phyloP scores from a whole-genome alignment of 2,113 vertebrate species.

The Taxidea taxus region DNA sequence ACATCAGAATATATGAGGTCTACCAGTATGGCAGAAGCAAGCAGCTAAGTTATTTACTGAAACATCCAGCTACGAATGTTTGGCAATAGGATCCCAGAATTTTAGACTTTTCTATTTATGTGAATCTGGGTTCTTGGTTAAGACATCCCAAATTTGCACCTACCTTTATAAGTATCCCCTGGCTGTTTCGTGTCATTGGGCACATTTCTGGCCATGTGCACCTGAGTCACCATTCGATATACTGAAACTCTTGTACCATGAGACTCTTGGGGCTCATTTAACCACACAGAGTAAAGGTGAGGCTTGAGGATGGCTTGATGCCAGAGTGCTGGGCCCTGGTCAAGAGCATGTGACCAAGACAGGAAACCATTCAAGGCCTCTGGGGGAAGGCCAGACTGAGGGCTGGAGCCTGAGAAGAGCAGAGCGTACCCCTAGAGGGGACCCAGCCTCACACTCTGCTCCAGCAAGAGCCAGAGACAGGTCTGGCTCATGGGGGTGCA shows the following conservation, averaged over 20 bases:
- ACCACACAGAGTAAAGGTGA: background rate
- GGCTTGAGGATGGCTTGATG: background rate
- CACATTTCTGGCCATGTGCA: background rate
- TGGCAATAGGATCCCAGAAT: background rate
- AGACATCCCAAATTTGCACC: background rate
- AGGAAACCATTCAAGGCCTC: background rate
- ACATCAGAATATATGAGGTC: background rate
- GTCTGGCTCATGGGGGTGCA: accelerated
- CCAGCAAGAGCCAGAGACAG: background rate
- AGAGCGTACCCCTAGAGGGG: background rate
- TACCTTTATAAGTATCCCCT: background rate
- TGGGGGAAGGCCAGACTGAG: background rate
- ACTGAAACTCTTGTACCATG: background rate
- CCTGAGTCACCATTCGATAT: background rate
- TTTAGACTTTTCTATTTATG: background rate
- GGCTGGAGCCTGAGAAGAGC: background rate
- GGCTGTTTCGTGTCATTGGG: background rate
- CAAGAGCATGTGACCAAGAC: background rate
- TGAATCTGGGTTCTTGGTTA: background rate
- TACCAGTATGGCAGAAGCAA: background rate
- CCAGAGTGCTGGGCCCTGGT: background rate
- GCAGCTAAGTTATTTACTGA: background rate
- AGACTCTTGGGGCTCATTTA: background rate
- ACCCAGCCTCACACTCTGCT: background rate
- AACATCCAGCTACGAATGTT: background rate